Conservation (phyloP, 2,113 vertebrate genomes). For the Prolemur simus region DNA sequence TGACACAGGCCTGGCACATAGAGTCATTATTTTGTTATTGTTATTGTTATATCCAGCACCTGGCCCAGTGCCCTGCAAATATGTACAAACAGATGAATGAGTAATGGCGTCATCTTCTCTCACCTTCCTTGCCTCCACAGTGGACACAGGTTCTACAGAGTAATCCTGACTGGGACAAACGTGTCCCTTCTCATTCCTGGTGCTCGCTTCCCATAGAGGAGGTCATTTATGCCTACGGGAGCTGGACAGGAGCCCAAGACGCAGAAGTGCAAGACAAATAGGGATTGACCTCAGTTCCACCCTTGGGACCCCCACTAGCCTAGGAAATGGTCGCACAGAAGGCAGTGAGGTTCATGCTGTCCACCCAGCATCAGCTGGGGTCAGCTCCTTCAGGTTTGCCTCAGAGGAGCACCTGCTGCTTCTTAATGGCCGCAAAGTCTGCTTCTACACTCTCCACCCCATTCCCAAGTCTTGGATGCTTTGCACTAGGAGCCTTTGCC, state of each 20-base stretch:
- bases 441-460: not conserved
- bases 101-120: not conserved
- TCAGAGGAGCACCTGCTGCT: not conserved
- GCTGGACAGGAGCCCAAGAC: not conserved
- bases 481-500: not conserved
- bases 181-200: not conserved
- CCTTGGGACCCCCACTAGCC: not conserved
- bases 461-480: not conserved
- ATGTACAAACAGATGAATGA: not conserved
- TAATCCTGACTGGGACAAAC: not conserved
- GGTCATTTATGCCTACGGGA: not conserved
- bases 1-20: not conserved
- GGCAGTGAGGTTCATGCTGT: not conserved
- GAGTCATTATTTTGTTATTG: not conserved
- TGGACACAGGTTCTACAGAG: not conserved
- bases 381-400: not conserved
- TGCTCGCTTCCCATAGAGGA: not conserved
- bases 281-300: not conserved
- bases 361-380: not conserved
- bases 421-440: not conserved
- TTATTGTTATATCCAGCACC: not conserved
- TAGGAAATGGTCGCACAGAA: not conserved
- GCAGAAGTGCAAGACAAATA: not conserved
- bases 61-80: not conserved
- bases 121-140: not conserved